These are phyloP conservation scores for Panagrolaimus sp. DNA, from an alignment of 1,140 invertebrate species.

Conservation along the genomic window DNA sequence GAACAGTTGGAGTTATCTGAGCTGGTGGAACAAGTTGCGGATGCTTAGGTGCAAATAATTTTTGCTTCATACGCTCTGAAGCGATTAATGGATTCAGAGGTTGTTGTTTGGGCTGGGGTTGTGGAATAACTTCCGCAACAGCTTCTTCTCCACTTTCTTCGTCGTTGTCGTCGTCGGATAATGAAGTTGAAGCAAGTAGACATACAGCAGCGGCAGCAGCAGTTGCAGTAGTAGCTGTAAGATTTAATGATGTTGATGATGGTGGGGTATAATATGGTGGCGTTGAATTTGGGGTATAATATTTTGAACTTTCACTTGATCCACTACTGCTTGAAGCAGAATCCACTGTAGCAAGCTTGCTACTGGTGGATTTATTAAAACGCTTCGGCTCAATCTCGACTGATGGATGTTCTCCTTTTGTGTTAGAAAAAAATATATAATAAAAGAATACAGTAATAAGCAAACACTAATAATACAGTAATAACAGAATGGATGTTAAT, in stretches of 20 bases:
- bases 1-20: background rate
- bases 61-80: slow-evolving; percentile 7
- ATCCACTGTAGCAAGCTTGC: slow-evolving; percentile 1
- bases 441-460: too few relatives aligned
- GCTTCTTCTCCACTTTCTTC: too few relatives aligned
- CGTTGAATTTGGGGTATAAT: background rate
- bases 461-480: slow-evolving; percentile 7
- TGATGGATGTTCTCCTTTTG: background rate
- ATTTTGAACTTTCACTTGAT: background rate
- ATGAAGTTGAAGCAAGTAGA: background rate
- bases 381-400: slow-evolving; percentile 15
- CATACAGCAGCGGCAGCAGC: slow-evolving; percentile 9
- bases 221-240: slow-evolving; percentile 15
- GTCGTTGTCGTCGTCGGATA: slow-evolving; percentile 9
- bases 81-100: background rate
- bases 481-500: background rate
- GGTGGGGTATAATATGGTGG: background rate
- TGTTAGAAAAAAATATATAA: too few relatives aligned
- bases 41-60: slow-evolving; percentile 1
- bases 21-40: slow-evolving; percentile 4
- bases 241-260: slow-evolving; percentile 12
- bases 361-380: background rate
- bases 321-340: slow-evolving; percentile 16
- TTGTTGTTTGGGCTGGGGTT: too few relatives aligned
- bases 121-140: too few relatives aligned